Percentiles rank a stretch among this genome's conserved stretches.
Evolutionary conservation across 2,888 invertebrate species (phyloP).

Genomic region (Dysmachus trigonus): DNA sequence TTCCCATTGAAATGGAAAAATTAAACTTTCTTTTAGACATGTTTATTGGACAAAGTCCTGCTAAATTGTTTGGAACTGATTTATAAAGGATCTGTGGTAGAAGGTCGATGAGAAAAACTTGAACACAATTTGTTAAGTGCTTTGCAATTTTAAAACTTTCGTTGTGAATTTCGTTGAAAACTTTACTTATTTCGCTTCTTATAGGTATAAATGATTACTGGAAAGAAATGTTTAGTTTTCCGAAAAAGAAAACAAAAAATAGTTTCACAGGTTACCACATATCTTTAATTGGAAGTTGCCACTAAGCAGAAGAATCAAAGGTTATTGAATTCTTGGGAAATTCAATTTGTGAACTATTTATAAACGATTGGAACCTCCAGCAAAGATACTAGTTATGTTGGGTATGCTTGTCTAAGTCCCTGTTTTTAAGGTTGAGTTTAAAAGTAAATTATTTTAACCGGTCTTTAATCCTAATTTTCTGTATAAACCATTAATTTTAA

Average conservation of each 20-base stretch:
- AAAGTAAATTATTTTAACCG: too few relatives aligned
- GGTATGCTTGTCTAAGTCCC: too few relatives aligned
- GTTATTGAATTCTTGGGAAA: too few relatives aligned
- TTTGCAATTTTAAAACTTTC: constrained; percentile 27
- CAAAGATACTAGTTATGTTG: too few relatives aligned
- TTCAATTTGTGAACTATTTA: too few relatives aligned
- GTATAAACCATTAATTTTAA: too few relatives aligned
- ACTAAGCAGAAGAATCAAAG: too few relatives aligned
- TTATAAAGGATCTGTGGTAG: constrained; percentile 34
- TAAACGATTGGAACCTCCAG: too few relatives aligned
- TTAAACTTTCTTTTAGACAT: constrained; percentile 26
- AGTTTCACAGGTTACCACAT: neutral
- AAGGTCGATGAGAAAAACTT: constrained; percentile 21
- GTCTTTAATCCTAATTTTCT: too few relatives aligned
- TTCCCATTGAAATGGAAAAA: constrained; percentile 17
- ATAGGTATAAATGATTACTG: neutral
- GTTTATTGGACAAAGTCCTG: constrained; percentile 34
- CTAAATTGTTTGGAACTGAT: constrained; percentile 39
- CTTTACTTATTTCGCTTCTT: constrained; percentile 2
- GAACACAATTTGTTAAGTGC: constrained; percentile 14
- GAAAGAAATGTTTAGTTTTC: neutral
- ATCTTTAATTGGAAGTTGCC: neutral
- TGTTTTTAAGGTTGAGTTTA: too few relatives aligned
- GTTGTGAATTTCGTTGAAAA: constrained; percentile 5
- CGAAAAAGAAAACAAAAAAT: neutral